Base-by-base conservation (phyloP, 2,888 invertebrate genomes). In the Folsomia manolachei region DNA sequence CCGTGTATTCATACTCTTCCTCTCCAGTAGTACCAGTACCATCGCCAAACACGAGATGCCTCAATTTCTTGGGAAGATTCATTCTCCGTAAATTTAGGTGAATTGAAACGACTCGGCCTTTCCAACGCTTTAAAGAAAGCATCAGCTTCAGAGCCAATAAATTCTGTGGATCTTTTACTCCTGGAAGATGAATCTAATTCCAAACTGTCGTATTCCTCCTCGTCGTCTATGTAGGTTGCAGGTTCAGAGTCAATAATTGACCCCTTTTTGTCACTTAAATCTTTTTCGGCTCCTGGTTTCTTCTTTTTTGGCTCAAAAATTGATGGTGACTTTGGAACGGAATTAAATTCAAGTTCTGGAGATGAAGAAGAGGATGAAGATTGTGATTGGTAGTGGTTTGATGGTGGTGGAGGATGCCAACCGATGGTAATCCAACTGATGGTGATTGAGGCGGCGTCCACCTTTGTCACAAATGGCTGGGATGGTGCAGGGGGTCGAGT, bases 381-480 rank as follows among this genome's bases (percentile, higher is more conserved):
- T 39, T 39, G 39, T 4, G 4, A 39, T 64, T n/a, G 27, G 18
- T 21, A 14, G 63, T 19, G 61, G 63, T 9, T 72, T 71, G 21
- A 63, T 52, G 67, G 26, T 70, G 24, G 71, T 65, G 71, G 75
- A 78, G 72, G 75, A 73, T 90, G 89, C 95, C 95, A 95, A 1
- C 18, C 51, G n/a, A n/a, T n/a, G n/a, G n/a, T n/a, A n/a, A n/a
- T n/a, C 95, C 95, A 67, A 21, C 90, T 88, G 81, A 95, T 87
- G 18, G 92, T 92, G 25, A 93, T 89, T 62, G 90, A 89, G n/a
- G 89, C 89, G 78, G 92, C 91, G 14, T 91, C 90, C 24, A 87
- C 88, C 84, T 88, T 91, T 79, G 87, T 86, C 79, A 87, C 89
- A 84, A 87, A 88, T 73, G 88, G 91, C 79, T 90, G 93, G 26